phyloP scores from a whole-genome alignment of 2,113 vertebrate species.

The Myrmecophaga tridactyla region DNA sequence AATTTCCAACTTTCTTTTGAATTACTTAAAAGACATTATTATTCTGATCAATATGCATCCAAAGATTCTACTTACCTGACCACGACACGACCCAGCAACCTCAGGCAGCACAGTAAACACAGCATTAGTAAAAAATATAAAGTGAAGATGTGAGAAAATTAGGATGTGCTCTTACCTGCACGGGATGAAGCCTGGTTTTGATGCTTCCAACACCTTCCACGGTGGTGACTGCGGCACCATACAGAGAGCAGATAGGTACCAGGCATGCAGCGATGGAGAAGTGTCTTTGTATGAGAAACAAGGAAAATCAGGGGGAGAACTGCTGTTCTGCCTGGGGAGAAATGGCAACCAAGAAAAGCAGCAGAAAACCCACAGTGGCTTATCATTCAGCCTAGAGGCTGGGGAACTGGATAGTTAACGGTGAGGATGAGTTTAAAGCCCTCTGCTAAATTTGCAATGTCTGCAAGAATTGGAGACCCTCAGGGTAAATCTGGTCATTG shows the following conservation, averaged over 20 bases:
- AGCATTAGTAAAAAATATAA: background rate
- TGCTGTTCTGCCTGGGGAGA: background rate
- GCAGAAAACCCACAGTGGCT: background rate
- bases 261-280: conserved; percentile 86
- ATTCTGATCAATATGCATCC: background rate
- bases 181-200: conserved; percentile 86
- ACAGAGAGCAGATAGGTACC: conserved; percentile 87
- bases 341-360: background rate
- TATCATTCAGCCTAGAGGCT: background rate
- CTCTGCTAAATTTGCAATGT: background rate
- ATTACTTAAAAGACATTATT: background rate
- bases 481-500: background rate
- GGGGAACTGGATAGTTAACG: too few species aligned
- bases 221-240: conserved; percentile 88
- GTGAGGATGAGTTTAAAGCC: background rate
- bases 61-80: background rate
- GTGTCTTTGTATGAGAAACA: conserved; percentile 81
- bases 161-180: conserved; percentile 83
- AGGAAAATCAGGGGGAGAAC: background rate
- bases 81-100: background rate
- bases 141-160: background rate
- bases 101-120: background rate
- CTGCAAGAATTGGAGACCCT: background rate
- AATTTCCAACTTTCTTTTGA: background rate
- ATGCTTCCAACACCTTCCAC: conserved; percentile 90